These are phyloP conservation scores for Mythimna loreyi DNA, from an alignment of 2,888 invertebrate species.

Conservation along the genomic window DNA sequence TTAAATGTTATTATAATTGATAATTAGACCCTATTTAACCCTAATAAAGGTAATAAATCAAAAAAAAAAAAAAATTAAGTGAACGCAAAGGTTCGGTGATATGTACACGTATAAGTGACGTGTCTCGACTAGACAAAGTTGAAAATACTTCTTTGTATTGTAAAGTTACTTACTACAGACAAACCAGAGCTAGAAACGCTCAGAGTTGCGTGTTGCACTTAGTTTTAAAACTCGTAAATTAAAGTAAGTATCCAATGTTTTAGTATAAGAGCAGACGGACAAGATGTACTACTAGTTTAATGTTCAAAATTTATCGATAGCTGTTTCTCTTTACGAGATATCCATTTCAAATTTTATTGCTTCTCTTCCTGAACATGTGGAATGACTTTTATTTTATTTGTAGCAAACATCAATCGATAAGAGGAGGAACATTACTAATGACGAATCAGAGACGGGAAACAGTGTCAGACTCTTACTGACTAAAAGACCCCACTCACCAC, in stretches of 20 bases:
- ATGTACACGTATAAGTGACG: too few species aligned
- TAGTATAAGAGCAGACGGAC: constrained; percentile 3
- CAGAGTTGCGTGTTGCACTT: constrained; percentile 1
- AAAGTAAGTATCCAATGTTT: constrained; percentile 25
- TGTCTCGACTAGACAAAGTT: neutral
- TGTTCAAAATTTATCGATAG: constrained; percentile 30
- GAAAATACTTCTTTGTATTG: neutral
- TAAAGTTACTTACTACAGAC: neutral
- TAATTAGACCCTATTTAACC: too few species aligned
- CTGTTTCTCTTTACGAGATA: constrained; percentile 25
- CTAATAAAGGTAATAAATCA: too few species aligned
- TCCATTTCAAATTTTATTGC: constrained; percentile 24
- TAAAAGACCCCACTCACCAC: too few species aligned
- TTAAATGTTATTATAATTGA: too few species aligned
- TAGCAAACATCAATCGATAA: neutral
- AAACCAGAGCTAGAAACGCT: neutral
- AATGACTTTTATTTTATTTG: neutral
- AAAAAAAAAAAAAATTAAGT: too few species aligned
- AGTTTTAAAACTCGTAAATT: constrained; percentile 34
- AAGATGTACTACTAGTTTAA: constrained; percentile 14
- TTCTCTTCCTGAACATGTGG: neutral
- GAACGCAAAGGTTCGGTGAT: too few species aligned
- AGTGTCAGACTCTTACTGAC: too few species aligned
- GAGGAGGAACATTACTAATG: too few species aligned
- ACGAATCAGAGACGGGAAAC: too few species aligned